These are phyloP conservation scores for Epirrhoe alternata DNA, from an alignment of 2,888 invertebrate genomes.

Conservation along the genomic window DNA sequence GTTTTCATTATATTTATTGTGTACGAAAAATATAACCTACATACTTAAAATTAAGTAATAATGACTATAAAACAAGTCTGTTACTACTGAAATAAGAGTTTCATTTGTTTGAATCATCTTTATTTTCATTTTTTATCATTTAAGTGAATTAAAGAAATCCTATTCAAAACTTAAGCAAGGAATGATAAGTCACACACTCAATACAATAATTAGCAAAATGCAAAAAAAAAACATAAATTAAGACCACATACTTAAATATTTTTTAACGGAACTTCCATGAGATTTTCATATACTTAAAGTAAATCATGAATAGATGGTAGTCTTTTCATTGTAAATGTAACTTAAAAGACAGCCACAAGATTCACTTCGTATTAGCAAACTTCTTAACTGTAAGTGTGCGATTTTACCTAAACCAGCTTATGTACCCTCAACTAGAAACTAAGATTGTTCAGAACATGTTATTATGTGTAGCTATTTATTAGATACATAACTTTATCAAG, in stretches of 20 bases:
- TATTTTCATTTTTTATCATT: conserved; percentile 14
- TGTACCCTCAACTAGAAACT: background rate
- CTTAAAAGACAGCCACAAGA: background rate
- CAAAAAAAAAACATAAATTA: background rate
- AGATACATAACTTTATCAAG: conserved; percentile 4
- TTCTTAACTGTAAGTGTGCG: background rate
- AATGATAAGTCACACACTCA: conserved; percentile 25
- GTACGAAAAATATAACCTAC: conserved; percentile 79
- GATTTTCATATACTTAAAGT: background rate
- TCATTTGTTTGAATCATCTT: conserved; percentile 18
- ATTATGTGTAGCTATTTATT: background rate
- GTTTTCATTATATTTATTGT: conserved; percentile 68
- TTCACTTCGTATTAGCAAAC: background rate
- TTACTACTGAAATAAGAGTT: conserved; percentile 50
- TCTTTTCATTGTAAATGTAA: background rate
- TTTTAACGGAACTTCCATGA: conserved; percentile 3
- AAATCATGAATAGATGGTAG: background rate
- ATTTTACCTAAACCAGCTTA: background rate
- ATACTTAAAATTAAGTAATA: conserved; percentile 72
- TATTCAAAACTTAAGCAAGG: conserved; percentile 16
- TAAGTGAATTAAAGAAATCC: background rate
- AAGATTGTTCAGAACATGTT: conserved; percentile 3
- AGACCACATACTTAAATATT: conserved; percentile 1
- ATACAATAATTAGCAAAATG: conserved; percentile 16
- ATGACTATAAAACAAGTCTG: conserved; percentile 58